phyloP scores from a whole-genome alignment of 2,888 invertebrate genomes.

The Clistopyga incitator region DNA sequence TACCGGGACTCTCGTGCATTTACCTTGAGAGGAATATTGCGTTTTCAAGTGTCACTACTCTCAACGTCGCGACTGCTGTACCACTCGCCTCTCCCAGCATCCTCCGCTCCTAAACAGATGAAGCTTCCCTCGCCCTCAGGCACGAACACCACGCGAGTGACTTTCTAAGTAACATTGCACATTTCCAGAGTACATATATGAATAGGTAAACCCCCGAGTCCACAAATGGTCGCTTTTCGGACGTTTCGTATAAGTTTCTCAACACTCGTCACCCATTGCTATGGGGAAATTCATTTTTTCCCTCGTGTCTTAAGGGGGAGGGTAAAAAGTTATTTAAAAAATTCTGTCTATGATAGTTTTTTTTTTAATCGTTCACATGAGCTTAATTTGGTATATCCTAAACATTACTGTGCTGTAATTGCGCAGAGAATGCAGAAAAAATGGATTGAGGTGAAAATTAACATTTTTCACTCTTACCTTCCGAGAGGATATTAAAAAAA shows the following conservation, averaged over 20 bases:
- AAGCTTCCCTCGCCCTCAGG: not conserved
- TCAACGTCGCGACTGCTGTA: not conserved
- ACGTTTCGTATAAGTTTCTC: not conserved
- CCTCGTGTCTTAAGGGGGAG: no score
- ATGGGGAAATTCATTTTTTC: not conserved
- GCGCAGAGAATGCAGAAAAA: no score
- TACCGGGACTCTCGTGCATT: not conserved
- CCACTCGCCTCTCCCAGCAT: not conserved
- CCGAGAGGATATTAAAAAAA: no score
- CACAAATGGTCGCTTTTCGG: not conserved
- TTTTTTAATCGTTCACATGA: no score
- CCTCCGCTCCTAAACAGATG: not conserved
- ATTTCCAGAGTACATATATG: not conserved
- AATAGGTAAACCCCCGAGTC: not conserved
- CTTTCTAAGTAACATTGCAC: not conserved
- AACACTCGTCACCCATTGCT: not conserved
- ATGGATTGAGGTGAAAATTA: no score
- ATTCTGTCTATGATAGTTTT: no score
- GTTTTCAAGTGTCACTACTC: slow-evolving; percentile 23
- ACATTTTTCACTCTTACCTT: no score
- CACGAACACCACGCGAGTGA: not conserved
- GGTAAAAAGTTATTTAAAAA: no score
- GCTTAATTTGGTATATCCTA: no score
- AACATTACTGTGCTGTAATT: no score
- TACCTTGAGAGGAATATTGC: slow-evolving; percentile 37